phyloP scores from a whole-genome alignment of 1,140 invertebrate genomes.

The Drosophila ananassae region DNA sequence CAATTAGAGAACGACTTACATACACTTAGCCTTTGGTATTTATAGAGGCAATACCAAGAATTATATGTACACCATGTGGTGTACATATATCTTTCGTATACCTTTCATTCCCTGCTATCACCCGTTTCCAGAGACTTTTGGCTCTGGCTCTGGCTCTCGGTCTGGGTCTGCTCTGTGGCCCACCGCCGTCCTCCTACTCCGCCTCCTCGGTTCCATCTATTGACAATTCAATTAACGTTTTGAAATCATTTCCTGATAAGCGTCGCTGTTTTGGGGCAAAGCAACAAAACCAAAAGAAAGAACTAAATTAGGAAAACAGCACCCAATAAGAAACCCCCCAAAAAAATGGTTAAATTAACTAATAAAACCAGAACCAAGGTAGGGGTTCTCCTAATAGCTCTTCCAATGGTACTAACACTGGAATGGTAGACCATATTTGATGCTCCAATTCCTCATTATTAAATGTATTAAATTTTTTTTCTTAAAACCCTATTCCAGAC shows the following conservation, averaged over 20 bases:
- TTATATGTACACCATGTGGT: conserved; percentile 26
- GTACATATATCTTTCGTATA: conserved; percentile 52
- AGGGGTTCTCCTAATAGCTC: neutral
- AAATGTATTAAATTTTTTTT: too few relatives aligned
- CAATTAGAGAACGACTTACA: conserved; percentile 68
- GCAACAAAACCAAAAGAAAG: conserved; percentile 15
- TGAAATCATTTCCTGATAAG: conserved; percentile 78
- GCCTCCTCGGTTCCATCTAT: conserved; percentile 61
- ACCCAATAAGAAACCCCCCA: conserved; percentile 23
- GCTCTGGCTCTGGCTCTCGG: neutral
- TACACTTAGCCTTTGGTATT: conserved; percentile 61
- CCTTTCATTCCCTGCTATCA: conserved; percentile 49
- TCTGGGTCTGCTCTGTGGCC: neutral
- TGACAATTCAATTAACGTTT: conserved; percentile 81
- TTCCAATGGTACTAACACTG: too few relatives aligned
- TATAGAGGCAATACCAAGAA: conserved; percentile 71
- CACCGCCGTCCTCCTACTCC: neutral
- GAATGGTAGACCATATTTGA: too few relatives aligned
- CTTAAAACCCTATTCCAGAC: too few relatives aligned
- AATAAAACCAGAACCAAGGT: conserved; percentile 30
- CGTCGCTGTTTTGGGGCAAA: conserved; percentile 29
- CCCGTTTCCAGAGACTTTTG: conserved; percentile 18
- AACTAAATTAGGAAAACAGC: conserved; percentile 25
- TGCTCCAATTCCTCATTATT: too few relatives aligned
- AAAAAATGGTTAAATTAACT: conserved; percentile 20